Base-by-base conservation (phyloP, 1,140 invertebrate species). In the Trypoxylus dichotomus region DNA sequence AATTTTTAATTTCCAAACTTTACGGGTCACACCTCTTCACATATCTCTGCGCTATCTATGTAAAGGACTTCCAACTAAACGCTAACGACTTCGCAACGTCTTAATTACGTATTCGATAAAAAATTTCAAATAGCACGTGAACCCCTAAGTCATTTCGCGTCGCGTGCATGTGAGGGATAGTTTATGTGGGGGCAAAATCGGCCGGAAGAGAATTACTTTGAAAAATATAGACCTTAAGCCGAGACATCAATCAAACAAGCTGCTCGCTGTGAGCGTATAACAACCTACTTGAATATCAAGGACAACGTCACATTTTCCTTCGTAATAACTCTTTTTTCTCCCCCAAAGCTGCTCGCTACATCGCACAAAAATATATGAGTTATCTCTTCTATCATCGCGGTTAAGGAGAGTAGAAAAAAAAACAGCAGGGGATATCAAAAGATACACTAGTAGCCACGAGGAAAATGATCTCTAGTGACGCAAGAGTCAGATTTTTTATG, bases 151-250 rank as follows among this genome's bases (percentile, higher is more conserved):
- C 47, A 54, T 54, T 54, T n/a, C 47, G 7, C 47, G 15, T 54
- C 47, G 47, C 47, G 47, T 54, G 47, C 19, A 37, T 7, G 32
- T 7, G 32, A 8, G 32, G 10, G 32, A 8, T 7, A 19, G 15
- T 54, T 6, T 6, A 54, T 54, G 15, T n/a, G 47, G 6, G 47
- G 47, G 47, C 15, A 68, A 68, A 68, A 68, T 68, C 60, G 60
- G 21, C 21, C 60, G 60, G 60, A 68, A 68, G 60, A 68, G 60
- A 68, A 68, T 68, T 68, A 68, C 60, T 68, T 68, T 68, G 60
- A 68, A 68, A 68, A 68, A 68, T 68, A 68, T 68, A 68, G 60
- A 68, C 60, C 60, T 68, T 68, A 68, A 68, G 60, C 60, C 24
- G 60, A 68, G 21, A 68, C 60, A 68, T 68, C 60, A 68, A 68